Conservation (phyloP, 2,113 vertebrate genomes). For the Noctilio leporinus region DNA sequence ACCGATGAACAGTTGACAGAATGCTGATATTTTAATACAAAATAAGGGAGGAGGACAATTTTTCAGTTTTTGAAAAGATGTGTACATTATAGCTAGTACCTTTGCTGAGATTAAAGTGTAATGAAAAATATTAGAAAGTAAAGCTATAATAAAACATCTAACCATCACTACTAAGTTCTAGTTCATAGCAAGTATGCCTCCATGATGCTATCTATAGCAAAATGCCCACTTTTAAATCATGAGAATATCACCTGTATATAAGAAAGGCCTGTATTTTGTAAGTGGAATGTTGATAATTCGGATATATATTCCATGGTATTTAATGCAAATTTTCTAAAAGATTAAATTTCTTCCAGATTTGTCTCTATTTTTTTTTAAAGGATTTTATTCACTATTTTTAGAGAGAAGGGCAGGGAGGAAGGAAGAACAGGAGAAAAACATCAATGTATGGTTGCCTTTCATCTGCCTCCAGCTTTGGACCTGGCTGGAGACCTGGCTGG, state of each 20-base stretch:
- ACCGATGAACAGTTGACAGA: neutral
- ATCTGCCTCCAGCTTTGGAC: no score
- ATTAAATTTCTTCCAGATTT: neutral
- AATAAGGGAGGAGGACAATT: neutral
- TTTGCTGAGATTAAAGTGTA: neutral
- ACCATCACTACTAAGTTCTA: neutral
- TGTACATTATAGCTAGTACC: neutral
- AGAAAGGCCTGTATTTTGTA: neutral
- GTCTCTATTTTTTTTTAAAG: neutral
- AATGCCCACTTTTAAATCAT: neutral
- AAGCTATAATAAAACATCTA: neutral
- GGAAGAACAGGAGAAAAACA: no score
- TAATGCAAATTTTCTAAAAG: conserved; percentile 9
- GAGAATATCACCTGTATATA: neutral
- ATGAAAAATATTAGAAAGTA: neutral
- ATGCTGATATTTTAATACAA: neutral
- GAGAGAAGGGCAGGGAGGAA: no score
- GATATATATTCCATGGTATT: neutral
- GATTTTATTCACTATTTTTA: no score
- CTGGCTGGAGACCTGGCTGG: no score
- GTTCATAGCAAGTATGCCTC: neutral
- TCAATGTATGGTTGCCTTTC: no score
- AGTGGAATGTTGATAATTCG: neutral
- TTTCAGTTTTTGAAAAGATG: neutral
- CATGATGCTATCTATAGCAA: neutral